These are phyloP conservation scores for Minunthozetes semirufus DNA, from an alignment of 2,888 invertebrate genomes.

Conservation along the genomic window DNA sequence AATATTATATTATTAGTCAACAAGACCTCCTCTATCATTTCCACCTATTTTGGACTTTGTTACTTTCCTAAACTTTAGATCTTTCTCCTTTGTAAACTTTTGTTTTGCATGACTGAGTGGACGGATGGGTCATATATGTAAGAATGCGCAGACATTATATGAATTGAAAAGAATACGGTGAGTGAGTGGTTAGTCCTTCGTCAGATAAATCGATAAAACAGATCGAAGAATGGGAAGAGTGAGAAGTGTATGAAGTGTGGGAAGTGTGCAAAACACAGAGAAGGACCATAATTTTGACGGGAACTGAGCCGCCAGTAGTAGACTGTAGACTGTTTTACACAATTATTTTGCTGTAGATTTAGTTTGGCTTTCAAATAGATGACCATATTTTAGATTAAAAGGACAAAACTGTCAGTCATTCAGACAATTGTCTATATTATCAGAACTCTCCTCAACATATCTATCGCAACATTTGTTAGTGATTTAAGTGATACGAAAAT, in stretches of 20 bases:
- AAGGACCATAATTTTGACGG: conserved; percentile 10
- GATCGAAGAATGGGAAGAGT: conserved; percentile 17
- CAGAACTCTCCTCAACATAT: too few relatives aligned
- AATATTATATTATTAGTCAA: too few relatives aligned
- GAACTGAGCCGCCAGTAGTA: conserved; percentile 10
- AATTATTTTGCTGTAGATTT: conserved; percentile 23
- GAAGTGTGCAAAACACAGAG: conserved; percentile 13
- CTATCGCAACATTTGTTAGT: too few relatives aligned
- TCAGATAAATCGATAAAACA: conserved; percentile 19
- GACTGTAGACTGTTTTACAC: conserved; percentile 3
- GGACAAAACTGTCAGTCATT: neutral
- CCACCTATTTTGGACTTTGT: too few relatives aligned
- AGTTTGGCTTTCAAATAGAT: conserved; percentile 2
- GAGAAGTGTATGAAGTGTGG: neutral
- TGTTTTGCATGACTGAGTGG: neutral
- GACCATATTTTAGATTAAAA: neutral
- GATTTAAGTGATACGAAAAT: too few relatives aligned
- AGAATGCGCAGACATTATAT: neutral
- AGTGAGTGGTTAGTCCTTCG: too few relatives aligned
- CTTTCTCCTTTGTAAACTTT: too few relatives aligned
- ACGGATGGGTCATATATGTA: neutral
- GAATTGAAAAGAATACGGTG: neutral
- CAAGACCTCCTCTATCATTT: too few relatives aligned
- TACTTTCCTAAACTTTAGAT: too few relatives aligned
- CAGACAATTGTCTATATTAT: neutral